Evolutionary conservation across 2,797 vertebrate species (phyloP), one percentile per base, ranked within the genome.

Genomic region (Taenioides sp.): DNA sequence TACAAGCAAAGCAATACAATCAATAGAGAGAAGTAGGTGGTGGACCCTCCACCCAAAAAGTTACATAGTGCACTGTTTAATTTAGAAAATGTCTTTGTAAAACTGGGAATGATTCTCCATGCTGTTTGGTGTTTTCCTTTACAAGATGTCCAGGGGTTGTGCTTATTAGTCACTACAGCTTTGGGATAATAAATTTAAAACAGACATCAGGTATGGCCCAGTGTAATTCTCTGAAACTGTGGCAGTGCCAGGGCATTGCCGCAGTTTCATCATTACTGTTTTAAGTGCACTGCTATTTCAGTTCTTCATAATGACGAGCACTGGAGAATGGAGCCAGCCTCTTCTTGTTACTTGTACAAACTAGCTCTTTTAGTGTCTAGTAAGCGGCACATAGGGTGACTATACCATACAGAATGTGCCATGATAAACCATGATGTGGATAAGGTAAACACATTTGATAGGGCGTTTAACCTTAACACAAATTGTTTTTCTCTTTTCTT

Each of bases 241-340:
- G 70, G 66, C 77, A 16, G 14, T 60, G 72, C 80, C 75, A 59
- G 73, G 76, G 62, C 65, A 58, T 62, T 74, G 60, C 71, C 55
- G 76, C 77, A 78, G 60, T 75, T 17, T 16, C 43, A 17, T 47
- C 12, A 47, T 47, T 17, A 37, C 52, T 60, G 2, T 77, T 80
- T 83, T 73, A 80, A 80, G 73, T 71, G 47, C 7, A 2, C 37
- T 71, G 82, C 84, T 86, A 72, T 76, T 88, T 79, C 69, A 74
- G 75, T 80, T 78, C 63, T 76, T 74, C 72, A 57, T 23, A 57
- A 57, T 57, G 54, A 57, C 11, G 54, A 57, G 84, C 59, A 69
- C 83, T 61, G 64, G 59, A 66, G 80, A 73, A 75, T 68, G 68
- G 67, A 77, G 74, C 67, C 67, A 72, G 70, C 79, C 71, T 74